These are phyloP conservation scores for Stenotaenia linearis DNA, from an alignment of 2,888 invertebrate species.

Conservation along the genomic window DNA sequence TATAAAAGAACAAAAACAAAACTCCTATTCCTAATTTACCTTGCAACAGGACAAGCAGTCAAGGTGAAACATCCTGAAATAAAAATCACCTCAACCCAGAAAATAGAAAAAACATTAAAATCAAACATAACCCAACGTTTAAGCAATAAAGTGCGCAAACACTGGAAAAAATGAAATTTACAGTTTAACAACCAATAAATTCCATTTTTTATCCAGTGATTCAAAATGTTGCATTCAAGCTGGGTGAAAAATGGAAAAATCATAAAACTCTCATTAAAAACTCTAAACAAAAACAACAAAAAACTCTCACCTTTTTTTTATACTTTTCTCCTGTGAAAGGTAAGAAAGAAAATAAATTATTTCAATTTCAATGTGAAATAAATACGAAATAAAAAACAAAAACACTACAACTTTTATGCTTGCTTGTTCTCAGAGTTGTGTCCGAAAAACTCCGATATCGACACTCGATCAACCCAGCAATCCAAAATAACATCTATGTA, in stretches of 20 bases:
- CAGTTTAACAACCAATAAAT: no score
- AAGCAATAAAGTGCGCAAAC: no score
- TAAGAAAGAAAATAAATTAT: background rate
- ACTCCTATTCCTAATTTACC: background rate
- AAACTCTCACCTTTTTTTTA: background rate
- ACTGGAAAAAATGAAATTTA: no score
- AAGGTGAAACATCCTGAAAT: background rate
- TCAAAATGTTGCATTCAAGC: no score
- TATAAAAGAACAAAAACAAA: background rate
- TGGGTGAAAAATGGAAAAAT: no score
- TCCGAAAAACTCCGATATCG: no score
- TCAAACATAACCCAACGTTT: no score
- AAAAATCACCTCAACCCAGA: background rate
- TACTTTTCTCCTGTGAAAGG: background rate
- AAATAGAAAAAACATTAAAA: background rate
- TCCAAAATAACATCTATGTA: no score
- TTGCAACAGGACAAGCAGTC: background rate
- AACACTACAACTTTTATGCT: background rate
- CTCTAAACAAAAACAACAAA: background rate
- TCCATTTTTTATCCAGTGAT: no score
- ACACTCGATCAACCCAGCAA: no score
- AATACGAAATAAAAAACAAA: background rate
- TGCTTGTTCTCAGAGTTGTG: no score
- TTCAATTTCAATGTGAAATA: background rate
- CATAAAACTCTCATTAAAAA: no score